Percentiles rank a stretch among this genome's conserved stretches.
These are phyloP conservation scores for Standfussiana lucernea DNA, from an alignment of 2,888 invertebrate genomes.

Conservation along the genomic window DNA sequence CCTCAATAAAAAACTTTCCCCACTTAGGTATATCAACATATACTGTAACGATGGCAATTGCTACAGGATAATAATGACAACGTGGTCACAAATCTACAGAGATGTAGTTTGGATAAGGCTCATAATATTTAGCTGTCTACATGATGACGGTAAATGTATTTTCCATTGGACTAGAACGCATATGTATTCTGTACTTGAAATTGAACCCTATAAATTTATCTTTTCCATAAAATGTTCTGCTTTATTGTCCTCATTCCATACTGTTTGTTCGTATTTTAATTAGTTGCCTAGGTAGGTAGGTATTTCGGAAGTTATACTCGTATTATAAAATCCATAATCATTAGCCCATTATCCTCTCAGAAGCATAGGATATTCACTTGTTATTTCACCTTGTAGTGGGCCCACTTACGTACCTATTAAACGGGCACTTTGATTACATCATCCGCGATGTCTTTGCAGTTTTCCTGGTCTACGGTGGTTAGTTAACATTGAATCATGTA, in stretches of 20 bases:
- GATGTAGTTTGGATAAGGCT: background rate
- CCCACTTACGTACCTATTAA: conserved; percentile 1
- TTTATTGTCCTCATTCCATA: background rate
- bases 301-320: background rate
- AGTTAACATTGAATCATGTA: background rate
- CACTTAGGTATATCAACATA: too few species aligned
- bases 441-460: conserved; percentile 8
- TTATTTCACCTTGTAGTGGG: background rate
- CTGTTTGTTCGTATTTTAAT: background rate
- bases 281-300: background rate
- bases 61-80: background rate
- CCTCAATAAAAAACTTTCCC: too few species aligned
- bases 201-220: background rate
- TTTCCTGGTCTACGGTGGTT: conserved; percentile 6
- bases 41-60: too few species aligned
- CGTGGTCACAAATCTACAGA: background rate
- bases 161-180: background rate
- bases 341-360: background rate
- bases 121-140: background rate
- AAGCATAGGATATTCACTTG: background rate
- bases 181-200: background rate
- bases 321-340: background rate
- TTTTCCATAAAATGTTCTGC: background rate
- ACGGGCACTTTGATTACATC: conserved; percentile 17
- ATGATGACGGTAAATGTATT: background rate